phyloP scores from a whole-genome alignment of 2,797 vertebrate genomes.

The Sebastes ruberrimus region DNA sequence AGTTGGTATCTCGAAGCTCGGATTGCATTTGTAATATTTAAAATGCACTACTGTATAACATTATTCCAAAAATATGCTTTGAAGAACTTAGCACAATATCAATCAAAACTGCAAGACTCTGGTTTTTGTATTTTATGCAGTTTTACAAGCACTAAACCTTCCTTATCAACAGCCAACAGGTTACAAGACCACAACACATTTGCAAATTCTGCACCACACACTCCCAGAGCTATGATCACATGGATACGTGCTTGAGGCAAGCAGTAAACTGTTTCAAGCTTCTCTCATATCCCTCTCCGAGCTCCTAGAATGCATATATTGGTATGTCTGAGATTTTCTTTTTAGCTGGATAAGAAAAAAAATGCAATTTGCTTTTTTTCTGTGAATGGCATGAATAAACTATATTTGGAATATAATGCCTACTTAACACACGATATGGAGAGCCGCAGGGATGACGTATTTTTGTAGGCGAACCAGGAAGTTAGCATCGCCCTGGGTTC shows the following conservation, averaged over 20 bases:
- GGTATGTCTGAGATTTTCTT: slow-evolving; percentile 17
- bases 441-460: too few relatives aligned
- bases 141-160: slow-evolving; percentile 17
- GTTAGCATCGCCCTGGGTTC: too few relatives aligned
- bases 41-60: background rate
- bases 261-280: slow-evolving; percentile 38
- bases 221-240: slow-evolving; percentile 56
- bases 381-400: background rate
- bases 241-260: slow-evolving; percentile 38
- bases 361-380: background rate
- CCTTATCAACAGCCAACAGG: slow-evolving; percentile 46
- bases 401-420: background rate
- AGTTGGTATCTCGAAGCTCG: background rate
- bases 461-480: too few relatives aligned
- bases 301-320: slow-evolving; percentile 20
- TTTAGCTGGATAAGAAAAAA: background rate
- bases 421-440: background rate
- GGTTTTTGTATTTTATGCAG: slow-evolving; percentile 9
- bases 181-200: slow-evolving; percentile 48
- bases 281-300: slow-evolving; percentile 5
- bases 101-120: slow-evolving; percentile 8
- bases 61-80: slow-evolving; percentile 9
- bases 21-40: slow-evolving; percentile 25
- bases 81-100: slow-evolving; percentile 10
- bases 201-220: slow-evolving; percentile 21